A percentile compares a stretch with the other conserved stretches of the same genome.
These are phyloP conservation scores for Austrofundulus limnaeus DNA, from an alignment of 2,113 vertebrate genomes.

Conservation along the genomic window DNA sequence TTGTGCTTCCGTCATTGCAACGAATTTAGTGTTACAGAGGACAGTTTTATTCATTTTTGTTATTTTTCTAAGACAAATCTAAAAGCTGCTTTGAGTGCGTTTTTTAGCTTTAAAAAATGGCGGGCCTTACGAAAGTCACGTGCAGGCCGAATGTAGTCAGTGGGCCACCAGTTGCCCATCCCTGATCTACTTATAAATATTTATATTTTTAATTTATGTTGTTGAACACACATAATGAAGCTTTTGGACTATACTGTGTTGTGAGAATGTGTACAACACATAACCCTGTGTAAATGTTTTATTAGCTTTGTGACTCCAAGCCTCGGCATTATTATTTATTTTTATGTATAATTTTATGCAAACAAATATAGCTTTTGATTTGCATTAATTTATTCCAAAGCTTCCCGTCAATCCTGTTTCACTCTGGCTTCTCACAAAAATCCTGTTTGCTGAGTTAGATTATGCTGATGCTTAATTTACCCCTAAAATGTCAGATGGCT, in stretches of 20 bases:
- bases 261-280: conserved; percentile 33
- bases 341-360: conserved; percentile 17
- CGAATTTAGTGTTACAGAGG: too few relatives aligned
- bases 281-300: conserved; percentile 3
- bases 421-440: conserved; percentile 41
- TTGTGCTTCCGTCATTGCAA: too few relatives aligned
- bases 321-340: conserved; percentile 12
- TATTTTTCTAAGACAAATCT: too few relatives aligned
- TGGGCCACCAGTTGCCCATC: too few relatives aligned
- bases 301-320: conserved; percentile 9
- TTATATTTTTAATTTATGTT: conserved; percentile 54
- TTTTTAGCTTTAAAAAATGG: too few relatives aligned
- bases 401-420: conserved; percentile 1
- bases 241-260: conserved; percentile 14
- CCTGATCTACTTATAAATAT: too few relatives aligned
- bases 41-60: too few relatives aligned
- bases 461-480: conserved; percentile 31
- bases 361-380: conserved; percentile 45
- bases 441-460: conserved; percentile 53
- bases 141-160: too few relatives aligned
- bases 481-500: conserved; percentile 54
- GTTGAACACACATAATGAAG: conserved; percentile 54
- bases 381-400: conserved; percentile 22
- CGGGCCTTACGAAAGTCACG: too few relatives aligned
- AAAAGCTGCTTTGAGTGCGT: too few relatives aligned